These are phyloP conservation scores for Thereva nobilitata DNA, from an alignment of 2,888 invertebrate genomes.

Conservation along the genomic window DNA sequence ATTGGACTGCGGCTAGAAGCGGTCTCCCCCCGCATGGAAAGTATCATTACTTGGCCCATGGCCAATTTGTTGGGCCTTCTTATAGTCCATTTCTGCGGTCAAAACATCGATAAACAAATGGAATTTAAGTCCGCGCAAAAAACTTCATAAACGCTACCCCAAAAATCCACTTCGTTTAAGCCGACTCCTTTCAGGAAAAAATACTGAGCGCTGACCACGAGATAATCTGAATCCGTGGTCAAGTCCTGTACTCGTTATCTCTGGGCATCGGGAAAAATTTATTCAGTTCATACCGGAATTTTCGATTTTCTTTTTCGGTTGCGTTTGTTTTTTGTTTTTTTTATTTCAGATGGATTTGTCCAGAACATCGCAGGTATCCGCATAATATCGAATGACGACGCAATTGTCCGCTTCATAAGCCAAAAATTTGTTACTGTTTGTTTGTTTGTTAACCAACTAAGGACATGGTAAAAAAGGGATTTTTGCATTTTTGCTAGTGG, in stretches of 20 bases:
- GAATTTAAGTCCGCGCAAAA: background rate
- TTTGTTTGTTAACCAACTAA: slow-evolving; percentile 15
- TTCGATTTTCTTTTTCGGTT: slow-evolving; percentile 1
- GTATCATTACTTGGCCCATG: background rate
- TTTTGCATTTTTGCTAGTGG: background rate
- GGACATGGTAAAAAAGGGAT: slow-evolving; percentile 19
- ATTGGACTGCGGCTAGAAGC: background rate
- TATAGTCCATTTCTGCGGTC: slow-evolving; percentile 17
- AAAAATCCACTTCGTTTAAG: slow-evolving; percentile 28
- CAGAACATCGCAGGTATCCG: slow-evolving; percentile 5
- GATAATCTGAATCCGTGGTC: slow-evolving; percentile 4
- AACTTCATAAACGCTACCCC: slow-evolving; percentile 14
- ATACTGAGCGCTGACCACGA: background rate
- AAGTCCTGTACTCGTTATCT: slow-evolving; percentile 19
- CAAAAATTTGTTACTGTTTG: slow-evolving; percentile 31
- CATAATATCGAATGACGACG: slow-evolving; percentile 12
- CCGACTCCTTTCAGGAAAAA: background rate
- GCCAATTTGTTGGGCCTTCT: slow-evolving; percentile 11
- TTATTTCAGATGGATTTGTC: too few species aligned
- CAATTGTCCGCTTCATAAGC: slow-evolving; percentile 30
- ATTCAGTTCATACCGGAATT: slow-evolving; percentile 34
- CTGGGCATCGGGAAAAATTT: slow-evolving; percentile 30
- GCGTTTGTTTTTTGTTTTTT: too few species aligned
- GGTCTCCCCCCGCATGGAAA: background rate
- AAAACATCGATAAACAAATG: slow-evolving; percentile 17